phyloP scores from a whole-genome alignment of 2,797 vertebrate species.

The Cossypha niveicapilla region DNA sequence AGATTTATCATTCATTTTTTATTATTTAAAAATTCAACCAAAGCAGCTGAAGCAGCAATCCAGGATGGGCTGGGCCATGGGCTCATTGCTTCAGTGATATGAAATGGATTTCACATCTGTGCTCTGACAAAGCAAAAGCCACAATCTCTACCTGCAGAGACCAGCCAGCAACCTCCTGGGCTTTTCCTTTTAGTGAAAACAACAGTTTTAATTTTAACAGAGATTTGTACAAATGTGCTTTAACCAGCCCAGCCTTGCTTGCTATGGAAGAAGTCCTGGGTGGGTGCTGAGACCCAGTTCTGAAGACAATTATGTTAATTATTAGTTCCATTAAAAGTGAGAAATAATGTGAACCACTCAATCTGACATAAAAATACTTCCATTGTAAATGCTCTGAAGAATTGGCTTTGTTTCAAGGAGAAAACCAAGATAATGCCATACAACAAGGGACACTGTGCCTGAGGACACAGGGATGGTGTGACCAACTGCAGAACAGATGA shows the following conservation, averaged over 20 bases:
- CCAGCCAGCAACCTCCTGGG: background rate
- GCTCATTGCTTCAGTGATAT: background rate
- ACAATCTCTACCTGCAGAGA: accelerated
- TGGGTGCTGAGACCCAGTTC: background rate
- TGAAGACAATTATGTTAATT: background rate
- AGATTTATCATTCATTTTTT: background rate
- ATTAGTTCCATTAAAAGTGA: background rate
- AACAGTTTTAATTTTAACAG: background rate
- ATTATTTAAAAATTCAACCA: background rate
- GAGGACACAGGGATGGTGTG: accelerated
- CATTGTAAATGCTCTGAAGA: background rate
- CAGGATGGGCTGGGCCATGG: accelerated
- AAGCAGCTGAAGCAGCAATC: accelerated
- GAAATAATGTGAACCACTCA: background rate
- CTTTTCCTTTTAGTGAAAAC: background rate
- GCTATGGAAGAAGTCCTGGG: background rate
- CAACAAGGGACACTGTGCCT: background rate
- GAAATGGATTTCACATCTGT: background rate
- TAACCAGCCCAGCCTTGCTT: background rate
- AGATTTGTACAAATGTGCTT: background rate
- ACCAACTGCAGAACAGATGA: background rate
- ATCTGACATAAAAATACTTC: background rate
- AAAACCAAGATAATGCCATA: background rate
- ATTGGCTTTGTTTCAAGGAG: accelerated
- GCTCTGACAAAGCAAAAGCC: background rate